Percentiles rank a stretch among this genome's conserved stretches.
Evolutionary conservation across 2,888 invertebrate genomes (phyloP).

Genomic region (Chloromyia formosa): DNA sequence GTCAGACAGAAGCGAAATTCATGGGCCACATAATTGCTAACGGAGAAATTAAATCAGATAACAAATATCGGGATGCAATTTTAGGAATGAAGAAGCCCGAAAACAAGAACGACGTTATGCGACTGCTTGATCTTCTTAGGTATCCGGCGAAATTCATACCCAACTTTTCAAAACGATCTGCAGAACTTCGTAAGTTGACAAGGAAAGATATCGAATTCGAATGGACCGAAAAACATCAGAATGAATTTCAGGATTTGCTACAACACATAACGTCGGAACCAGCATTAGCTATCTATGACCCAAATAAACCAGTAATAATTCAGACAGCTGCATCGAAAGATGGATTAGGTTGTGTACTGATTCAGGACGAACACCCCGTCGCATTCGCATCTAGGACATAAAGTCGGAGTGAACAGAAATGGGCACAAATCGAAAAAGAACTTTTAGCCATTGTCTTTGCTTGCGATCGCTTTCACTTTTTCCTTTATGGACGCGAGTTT

Average conservation of each 20-base stretch:
- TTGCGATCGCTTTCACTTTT: slow-evolving; percentile 36
- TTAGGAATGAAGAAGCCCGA: too few species aligned
- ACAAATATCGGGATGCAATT: slow-evolving; percentile 36
- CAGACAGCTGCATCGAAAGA: slow-evolving; percentile 54
- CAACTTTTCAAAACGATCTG: slow-evolving; percentile 48
- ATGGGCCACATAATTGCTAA: slow-evolving; percentile 53
- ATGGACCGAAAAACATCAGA: not conserved
- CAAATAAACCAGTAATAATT: slow-evolving; percentile 52
- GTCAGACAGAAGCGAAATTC: slow-evolving; percentile 51
- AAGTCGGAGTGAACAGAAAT: slow-evolving; percentile 29
- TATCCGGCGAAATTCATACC: slow-evolving; percentile 52
- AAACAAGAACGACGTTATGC: not conserved
- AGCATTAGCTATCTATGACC: slow-evolving; percentile 46
- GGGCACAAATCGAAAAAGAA: slow-evolving; percentile 44
- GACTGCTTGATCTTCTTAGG: slow-evolving; percentile 49
- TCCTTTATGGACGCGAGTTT: slow-evolving; percentile 51
- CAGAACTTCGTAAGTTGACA: slow-evolving; percentile 46
- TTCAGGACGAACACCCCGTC: slow-evolving; percentile 55
- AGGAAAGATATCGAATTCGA: slow-evolving; percentile 46
- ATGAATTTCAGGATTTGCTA: too few species aligned
- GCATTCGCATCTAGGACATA: slow-evolving; percentile 41
- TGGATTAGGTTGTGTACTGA: slow-evolving; percentile 55
- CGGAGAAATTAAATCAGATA: slow-evolving; percentile 49
- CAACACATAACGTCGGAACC: slow-evolving; percentile 26
- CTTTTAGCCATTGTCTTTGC: slow-evolving; percentile 35